Percentiles rank a stretch among this genome's conserved stretches.
Evolutionary conservation across 2,113 vertebrate genomes (phyloP).

Genomic region (Myrmecophaga tridactyla): DNA sequence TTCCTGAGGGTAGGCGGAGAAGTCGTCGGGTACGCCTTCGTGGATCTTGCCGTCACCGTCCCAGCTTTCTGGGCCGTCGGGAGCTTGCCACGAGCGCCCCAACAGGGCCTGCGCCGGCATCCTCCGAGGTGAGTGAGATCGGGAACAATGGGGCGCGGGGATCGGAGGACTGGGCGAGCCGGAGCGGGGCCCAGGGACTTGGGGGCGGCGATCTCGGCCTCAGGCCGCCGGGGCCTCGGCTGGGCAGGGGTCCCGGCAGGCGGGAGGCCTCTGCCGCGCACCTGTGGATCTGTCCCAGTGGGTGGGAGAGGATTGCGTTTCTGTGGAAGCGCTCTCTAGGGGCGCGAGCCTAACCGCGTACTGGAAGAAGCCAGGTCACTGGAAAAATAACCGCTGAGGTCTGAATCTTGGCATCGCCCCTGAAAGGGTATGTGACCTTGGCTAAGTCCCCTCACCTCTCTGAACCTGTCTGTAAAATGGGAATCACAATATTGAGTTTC

Average conservation of each 20-base stretch:
- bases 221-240: not conserved
- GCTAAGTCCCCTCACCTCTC: not conserved
- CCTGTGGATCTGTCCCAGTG: conserved; percentile 1
- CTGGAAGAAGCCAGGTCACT: not conserved
- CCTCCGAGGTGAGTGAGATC: conserved; percentile 63
- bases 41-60: conserved; percentile 72
- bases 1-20: conserved; percentile 60
- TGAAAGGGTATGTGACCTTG: conserved; percentile 33
- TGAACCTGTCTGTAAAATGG: conserved; percentile 1
- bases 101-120: not conserved
- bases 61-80: conserved; percentile 52
- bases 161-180: not conserved
- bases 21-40: conserved; percentile 76
- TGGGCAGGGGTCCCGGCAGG: not conserved
- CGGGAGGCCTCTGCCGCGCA: not conserved
- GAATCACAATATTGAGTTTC: not conserved
- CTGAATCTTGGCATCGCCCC: not conserved
- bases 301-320: not conserved
- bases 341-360: not conserved
- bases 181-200: not conserved
- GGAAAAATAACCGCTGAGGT: too few species aligned
- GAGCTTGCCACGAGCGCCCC: conserved; percentile 38
- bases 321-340: not conserved
- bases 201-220: not conserved
- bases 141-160: conserved; percentile 27